A percentile compares a stretch with the other conserved stretches of the same genome.
Evolutionary conservation across 2,888 invertebrate genomes (phyloP).

Genomic region (Seira musarum): DNA sequence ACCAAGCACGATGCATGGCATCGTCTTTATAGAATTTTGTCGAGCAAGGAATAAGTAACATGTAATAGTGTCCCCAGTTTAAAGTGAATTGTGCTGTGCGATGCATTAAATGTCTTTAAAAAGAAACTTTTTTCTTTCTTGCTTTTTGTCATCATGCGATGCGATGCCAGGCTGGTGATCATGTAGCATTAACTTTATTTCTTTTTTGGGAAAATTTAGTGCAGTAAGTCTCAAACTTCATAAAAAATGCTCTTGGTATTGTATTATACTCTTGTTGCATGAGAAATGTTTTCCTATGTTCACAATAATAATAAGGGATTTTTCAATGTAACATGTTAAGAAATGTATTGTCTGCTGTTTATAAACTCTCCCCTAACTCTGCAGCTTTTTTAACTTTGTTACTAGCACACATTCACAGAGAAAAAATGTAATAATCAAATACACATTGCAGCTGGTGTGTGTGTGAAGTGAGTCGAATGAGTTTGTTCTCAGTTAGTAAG

Average conservation of each 20-base stretch:
- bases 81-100: not conserved
- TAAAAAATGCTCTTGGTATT: not conserved
- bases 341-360: not conserved
- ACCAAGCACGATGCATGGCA: no score
- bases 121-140: not conserved
- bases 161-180: not conserved
- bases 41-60: no score
- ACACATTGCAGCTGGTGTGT: conserved; percentile 29
- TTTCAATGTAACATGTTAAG: not conserved
- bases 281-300: not conserved
- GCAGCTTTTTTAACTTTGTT: conserved; percentile 31
- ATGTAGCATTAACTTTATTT: not conserved
- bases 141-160: no score
- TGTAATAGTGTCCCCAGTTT: no score
- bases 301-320: not conserved
- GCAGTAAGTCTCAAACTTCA: not conserved
- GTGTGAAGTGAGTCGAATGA: no score
- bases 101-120: not conserved
- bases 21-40: no score
- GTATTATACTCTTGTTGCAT: not conserved
- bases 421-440: conserved; percentile 20
- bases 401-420: conserved; percentile 4
- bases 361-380: conserved; percentile 8
- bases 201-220: conserved; percentile 3
- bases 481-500: no score